Percentiles rank a stretch among this genome's conserved stretches.
These are phyloP conservation scores for Melinopterus prodromus DNA, from an alignment of 2,888 invertebrate species.

Conservation along the genomic window DNA sequence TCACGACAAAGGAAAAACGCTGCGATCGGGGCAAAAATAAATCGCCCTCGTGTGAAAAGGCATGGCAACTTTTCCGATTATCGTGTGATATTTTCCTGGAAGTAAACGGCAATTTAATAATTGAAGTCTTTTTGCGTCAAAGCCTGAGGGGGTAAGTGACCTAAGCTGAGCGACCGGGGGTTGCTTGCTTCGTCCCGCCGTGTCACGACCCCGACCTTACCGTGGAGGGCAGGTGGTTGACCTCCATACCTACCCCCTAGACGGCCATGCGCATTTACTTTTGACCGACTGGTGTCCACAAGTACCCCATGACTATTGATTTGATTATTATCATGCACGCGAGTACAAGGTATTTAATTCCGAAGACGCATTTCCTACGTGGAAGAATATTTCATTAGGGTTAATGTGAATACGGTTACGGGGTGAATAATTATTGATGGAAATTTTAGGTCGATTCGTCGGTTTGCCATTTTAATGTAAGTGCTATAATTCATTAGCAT, in stretches of 20 bases:
- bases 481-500: too few relatives aligned
- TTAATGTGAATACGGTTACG: background rate
- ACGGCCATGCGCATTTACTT: conserved; percentile 41
- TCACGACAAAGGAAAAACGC: background rate
- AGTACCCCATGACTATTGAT: conserved; percentile 11
- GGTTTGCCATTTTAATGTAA: too few relatives aligned
- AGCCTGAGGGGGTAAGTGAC: conserved; percentile 37
- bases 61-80: background rate
- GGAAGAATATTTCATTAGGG: background rate
- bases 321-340: background rate
- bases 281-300: conserved; percentile 38
- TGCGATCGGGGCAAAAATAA: background rate
- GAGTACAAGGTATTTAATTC: background rate
- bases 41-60: background rate
- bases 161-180: conserved; percentile 42
- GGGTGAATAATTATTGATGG: background rate
- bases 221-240: conserved; percentile 51
- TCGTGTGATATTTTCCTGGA: background rate
- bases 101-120: conserved; percentile 17
- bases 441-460: background rate
- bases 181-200: conserved; percentile 46
- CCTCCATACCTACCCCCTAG: conserved; percentile 41
- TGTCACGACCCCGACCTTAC: conserved; percentile 54
- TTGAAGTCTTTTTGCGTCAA: conserved; percentile 19
- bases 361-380: background rate